A percentile compares a stretch with the other conserved stretches of the same genome.
phyloP scores from a whole-genome alignment of 2,888 invertebrate genomes.

The Chymomyza amoena region DNA sequence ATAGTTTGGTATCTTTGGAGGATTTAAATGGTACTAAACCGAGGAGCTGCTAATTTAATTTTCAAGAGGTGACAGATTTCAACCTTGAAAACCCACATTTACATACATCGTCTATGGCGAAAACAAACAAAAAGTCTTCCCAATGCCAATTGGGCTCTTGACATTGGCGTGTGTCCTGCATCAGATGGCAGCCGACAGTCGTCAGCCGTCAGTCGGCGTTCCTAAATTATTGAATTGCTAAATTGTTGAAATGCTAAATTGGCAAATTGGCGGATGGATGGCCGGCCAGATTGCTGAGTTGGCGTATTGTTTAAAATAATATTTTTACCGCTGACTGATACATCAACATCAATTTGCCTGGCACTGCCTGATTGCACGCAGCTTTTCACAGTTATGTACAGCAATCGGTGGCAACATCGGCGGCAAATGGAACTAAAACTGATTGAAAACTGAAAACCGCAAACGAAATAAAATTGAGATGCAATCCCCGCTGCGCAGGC shows the following conservation, averaged over 20 bases:
- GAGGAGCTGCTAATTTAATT: too few relatives aligned
- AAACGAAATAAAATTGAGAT: not conserved
- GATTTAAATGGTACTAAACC: too few relatives aligned
- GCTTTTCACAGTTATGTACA: not conserved
- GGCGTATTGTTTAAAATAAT: not conserved
- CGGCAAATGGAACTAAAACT: not conserved
- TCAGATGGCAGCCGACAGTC: too few relatives aligned
- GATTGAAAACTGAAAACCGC: not conserved
- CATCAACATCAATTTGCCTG: not conserved
- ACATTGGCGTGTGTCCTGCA: not conserved
- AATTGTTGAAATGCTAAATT: not conserved
- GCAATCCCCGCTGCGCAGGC: not conserved
- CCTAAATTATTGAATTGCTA: not conserved
- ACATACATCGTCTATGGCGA: too few relatives aligned
- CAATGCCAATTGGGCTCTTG: not conserved
- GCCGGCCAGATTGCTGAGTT: not conserved
- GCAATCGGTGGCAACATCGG: not conserved
- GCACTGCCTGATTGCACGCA: not conserved
- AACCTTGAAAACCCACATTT: too few relatives aligned
- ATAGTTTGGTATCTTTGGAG: too few relatives aligned
- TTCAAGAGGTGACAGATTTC: too few relatives aligned
- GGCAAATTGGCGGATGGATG: not conserved
- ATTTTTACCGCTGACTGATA: not conserved
- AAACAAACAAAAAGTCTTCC: too few relatives aligned
- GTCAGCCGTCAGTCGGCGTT: too few relatives aligned